Evolutionary conservation across 2,888 invertebrate genomes (phyloP).

Genomic region (Octodonta nipae): DNA sequence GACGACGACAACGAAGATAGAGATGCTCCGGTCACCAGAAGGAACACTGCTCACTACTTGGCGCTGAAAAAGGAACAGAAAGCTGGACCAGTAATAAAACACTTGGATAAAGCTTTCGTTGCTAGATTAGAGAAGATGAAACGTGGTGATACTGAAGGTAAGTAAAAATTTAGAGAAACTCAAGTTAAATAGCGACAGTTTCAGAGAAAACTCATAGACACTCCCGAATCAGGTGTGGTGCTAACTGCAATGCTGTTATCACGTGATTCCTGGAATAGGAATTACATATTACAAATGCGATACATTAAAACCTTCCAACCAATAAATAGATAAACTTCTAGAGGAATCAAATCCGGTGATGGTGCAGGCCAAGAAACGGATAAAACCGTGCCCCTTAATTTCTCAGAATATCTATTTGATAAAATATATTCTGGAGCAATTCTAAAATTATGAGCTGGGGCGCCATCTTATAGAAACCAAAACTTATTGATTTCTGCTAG

Average conservation of each 20-base stretch:
- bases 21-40: constrained; percentile 60
- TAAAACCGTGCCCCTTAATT: neutral
- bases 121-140: constrained; percentile 16
- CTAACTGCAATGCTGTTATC: too few species aligned
- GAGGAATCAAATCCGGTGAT: too few species aligned
- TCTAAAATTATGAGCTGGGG: neutral
- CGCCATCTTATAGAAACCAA: neutral
- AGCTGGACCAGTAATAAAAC: constrained; percentile 15
- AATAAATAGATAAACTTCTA: too few species aligned
- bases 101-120: constrained; percentile 24
- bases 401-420: neutral
- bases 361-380: neutral
- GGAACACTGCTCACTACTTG: constrained; percentile 76
- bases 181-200: too few species aligned
- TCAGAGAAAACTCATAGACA: too few species aligned
- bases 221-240: too few species aligned
- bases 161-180: constrained; percentile 5
- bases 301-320: too few species aligned
- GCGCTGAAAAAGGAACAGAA: constrained; percentile 29
- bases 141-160: constrained; percentile 13
- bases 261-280: too few species aligned
- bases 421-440: neutral
- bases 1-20: constrained; percentile 64
- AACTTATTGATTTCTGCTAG: neutral
- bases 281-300: too few species aligned